Evolutionary conservation across 2,888 invertebrate genomes (phyloP).

Genomic region (Parnassius smintheus): DNA sequence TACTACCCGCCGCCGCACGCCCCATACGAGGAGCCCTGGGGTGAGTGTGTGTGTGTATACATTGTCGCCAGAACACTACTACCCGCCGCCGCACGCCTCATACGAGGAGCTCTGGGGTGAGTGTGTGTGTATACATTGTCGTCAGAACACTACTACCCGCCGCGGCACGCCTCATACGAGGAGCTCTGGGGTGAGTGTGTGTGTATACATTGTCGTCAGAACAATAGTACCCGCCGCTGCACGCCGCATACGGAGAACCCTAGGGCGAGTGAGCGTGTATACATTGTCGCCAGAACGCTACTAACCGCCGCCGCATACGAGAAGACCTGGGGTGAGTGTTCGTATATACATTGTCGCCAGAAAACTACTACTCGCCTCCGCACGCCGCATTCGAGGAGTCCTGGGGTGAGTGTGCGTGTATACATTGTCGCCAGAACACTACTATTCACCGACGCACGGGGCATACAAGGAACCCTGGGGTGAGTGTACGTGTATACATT

Average conservation of each 20-base stretch:
- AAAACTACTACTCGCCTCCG: not conserved
- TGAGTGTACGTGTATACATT: no score
- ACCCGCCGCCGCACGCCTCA: not conserved
- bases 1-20: constrained; percentile 52
- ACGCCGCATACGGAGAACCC: no score
- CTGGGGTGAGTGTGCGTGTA: not conserved
- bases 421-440: constrained; percentile 54
- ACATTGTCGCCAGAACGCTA: no score
- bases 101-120: no score
- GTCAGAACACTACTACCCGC: constrained; percentile 53
- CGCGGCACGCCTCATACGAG: constrained; percentile 54
- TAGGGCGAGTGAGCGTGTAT: no score
- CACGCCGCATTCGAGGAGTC: not conserved
- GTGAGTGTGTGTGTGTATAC: constrained; percentile 17
- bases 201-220: not conserved
- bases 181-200: constrained; percentile 36
- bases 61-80: not conserved
- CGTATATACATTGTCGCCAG: not conserved
- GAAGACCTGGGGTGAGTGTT: not conserved
- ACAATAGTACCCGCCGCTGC: not conserved
- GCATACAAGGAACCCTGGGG: no score
- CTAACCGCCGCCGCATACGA: no score
- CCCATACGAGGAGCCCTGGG: constrained; percentile 51
- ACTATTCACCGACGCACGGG: constrained; percentile 41
- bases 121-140: constrained; percentile 27